These are phyloP conservation scores for Ciconia maguari DNA, from an alignment of 2,113 vertebrate genomes.

Conservation along the genomic window DNA sequence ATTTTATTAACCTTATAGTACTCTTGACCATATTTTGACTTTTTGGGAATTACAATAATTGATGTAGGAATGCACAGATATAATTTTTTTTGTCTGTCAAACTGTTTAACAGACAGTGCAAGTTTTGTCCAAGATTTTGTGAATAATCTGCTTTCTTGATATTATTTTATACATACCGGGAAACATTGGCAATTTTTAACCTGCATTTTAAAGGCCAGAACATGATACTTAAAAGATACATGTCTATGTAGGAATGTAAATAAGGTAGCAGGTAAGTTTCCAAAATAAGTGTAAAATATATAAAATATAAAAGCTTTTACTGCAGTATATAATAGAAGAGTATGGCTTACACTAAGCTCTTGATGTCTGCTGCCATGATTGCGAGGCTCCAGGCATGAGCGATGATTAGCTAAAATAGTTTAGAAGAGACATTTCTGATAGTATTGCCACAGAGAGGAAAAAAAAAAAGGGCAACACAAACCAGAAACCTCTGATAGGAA, in stretches of 20 bases:
- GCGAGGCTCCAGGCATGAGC: background rate
- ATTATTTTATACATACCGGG: background rate
- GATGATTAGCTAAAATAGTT: constrained; percentile 31
- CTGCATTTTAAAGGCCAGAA: constrained; percentile 1
- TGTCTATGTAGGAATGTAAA: background rate
- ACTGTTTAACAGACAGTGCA: background rate
- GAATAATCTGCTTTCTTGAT: background rate
- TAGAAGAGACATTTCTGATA: constrained; percentile 33
- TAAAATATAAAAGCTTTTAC: background rate
- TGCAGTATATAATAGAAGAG: background rate
- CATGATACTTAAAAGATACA: background rate
- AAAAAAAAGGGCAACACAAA: background rate
- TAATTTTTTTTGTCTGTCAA: background rate
- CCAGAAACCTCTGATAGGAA: constrained; percentile 6
- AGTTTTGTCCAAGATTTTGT: constrained; percentile 8
- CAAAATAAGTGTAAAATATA: background rate
- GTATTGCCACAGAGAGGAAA: background rate
- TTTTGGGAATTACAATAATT: background rate
- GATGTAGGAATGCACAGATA: background rate
- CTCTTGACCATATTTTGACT: constrained; percentile 20
- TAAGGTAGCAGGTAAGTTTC: background rate
- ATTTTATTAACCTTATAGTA: constrained; percentile 6
- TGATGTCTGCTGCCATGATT: background rate
- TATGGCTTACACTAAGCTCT: background rate
- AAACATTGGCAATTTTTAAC: background rate